Evolutionary conservation across 2,113 vertebrate species (phyloP), one percentile per base, ranked within the genome.

Genomic region (Istiophorus platypterus): DNA sequence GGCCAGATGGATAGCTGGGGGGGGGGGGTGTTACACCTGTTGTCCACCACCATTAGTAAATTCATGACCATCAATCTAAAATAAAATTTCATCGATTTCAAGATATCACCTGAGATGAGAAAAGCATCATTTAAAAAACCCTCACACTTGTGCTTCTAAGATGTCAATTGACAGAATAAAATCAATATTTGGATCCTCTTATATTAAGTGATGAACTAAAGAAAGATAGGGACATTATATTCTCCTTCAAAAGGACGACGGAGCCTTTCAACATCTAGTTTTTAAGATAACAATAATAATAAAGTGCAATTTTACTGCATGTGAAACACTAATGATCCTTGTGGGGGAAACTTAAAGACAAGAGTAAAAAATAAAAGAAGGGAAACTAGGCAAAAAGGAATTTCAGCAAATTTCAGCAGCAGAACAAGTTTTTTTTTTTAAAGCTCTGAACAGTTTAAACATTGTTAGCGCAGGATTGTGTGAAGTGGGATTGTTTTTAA

Each of bases 41-140:
- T 80, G 54, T 78, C 75, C 67, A 58, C 6, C 6, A 62, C 11
- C 49, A 10, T 68, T 76, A 72, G 79, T 52, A 14, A 54, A 47
- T 82, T 85, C 78, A 76, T 77, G 70, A 56, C 39, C 7, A 37
- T 69, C 72, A 49, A 12, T 51, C 66, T 0, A 2, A 56, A 39
- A n/a, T n/a, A n/a, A 37, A 78, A 26, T 31, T 31, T 27, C 68
- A 41, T 64, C 14, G 14, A 45, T 80, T 70, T 51, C 58, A 67
- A 51, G 49, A 47, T 71, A n/a, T 58, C 67, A 71, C 24, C 39
- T 4, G 26, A 64, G 61, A 68, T 24, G 49, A 77, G 57, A 47
- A 42, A 42, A 13, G 41, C 41, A 42, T 13, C 41, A 42, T 42
- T 42, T 42, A 12, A 42, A 42, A 39, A 42, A n/a, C 52, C 64